Percentiles rank a stretch among this genome's conserved stretches.
phyloP scores from a whole-genome alignment of 2,888 invertebrate species.

The Tridacna crocea region DNA sequence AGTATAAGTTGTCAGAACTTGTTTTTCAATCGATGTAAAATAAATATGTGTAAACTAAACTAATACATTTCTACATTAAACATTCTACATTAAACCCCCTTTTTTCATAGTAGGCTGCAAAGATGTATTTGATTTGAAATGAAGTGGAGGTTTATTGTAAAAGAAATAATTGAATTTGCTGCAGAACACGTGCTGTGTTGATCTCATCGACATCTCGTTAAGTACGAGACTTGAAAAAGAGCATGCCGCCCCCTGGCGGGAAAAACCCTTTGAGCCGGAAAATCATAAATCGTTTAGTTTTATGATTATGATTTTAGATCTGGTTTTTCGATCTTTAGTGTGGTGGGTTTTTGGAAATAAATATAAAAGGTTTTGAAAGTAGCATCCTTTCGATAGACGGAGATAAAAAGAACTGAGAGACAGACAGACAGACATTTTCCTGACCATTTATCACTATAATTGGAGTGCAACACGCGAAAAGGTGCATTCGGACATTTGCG shows the following conservation, averaged over 20 bases:
- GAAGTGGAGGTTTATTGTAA: too few relatives aligned
- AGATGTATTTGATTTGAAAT: neutral
- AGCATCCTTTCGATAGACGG: too few relatives aligned
- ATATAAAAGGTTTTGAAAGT: too few relatives aligned
- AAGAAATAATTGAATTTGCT: neutral
- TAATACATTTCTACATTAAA: too few relatives aligned
- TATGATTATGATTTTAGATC: constrained; percentile 10
- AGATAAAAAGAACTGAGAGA: too few relatives aligned
- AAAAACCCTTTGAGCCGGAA: neutral
- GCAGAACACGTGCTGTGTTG: constrained; percentile 9
- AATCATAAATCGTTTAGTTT: constrained; percentile 9
- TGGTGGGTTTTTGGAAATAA: neutral
- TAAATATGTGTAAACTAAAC: too few relatives aligned
- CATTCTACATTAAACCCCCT: neutral
- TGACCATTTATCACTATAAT: too few relatives aligned
- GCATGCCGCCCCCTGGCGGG: neutral
- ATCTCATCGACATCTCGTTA: constrained; percentile 19
- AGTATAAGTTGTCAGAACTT: too few relatives aligned
- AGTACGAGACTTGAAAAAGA: constrained; percentile 24
- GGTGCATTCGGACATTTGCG: too few relatives aligned
- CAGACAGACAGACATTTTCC: too few relatives aligned
- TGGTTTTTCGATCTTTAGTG: constrained; percentile 3
- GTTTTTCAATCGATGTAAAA: too few relatives aligned
- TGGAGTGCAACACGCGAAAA: too few relatives aligned
- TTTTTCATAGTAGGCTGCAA: neutral